phyloP scores from a whole-genome alignment of 2,888 invertebrate species.

The Anorthoa munda region DNA sequence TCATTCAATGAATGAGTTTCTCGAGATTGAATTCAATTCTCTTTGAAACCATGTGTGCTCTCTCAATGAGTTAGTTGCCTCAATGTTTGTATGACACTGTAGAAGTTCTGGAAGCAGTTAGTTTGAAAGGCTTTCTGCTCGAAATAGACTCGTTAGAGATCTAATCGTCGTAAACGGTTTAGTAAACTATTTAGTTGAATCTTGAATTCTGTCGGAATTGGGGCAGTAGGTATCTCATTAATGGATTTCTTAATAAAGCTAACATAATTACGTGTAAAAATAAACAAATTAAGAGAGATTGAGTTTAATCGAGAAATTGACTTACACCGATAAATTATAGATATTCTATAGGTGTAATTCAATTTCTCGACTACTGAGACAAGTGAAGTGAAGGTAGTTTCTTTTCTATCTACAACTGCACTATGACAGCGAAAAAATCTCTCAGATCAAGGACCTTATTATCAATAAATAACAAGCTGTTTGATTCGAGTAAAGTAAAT shows the following conservation, averaged over 20 bases:
- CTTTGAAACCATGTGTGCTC: conserved; percentile 21
- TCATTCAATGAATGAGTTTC: conserved; percentile 13
- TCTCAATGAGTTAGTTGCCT: conserved; percentile 8
- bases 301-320: neutral
- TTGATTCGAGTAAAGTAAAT: too few relatives aligned
- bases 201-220: neutral
- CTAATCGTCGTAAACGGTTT: conserved; percentile 17
- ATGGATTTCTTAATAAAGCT: conserved; percentile 4
- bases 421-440: too few relatives aligned
- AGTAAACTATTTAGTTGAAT: conserved; percentile 19
- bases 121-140: neutral
- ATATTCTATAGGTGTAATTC: too few relatives aligned
- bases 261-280: neutral
- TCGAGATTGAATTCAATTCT: conserved; percentile 29
- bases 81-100: conserved; percentile 21
- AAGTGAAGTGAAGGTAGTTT: too few relatives aligned
- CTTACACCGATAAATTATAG: neutral
- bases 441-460: too few relatives aligned
- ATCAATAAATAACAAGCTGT: too few relatives aligned
- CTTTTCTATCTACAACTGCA: too few relatives aligned
- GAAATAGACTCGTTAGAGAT: conserved; percentile 20
- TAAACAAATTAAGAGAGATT: neutral
- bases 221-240: neutral
- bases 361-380: too few relatives aligned
- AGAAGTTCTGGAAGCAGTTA: conserved; percentile 35